Evolutionary conservation across 2,113 vertebrate genomes (phyloP), one percentile per base, ranked within the genome.

Genomic region (Morone saxatilis): DNA sequence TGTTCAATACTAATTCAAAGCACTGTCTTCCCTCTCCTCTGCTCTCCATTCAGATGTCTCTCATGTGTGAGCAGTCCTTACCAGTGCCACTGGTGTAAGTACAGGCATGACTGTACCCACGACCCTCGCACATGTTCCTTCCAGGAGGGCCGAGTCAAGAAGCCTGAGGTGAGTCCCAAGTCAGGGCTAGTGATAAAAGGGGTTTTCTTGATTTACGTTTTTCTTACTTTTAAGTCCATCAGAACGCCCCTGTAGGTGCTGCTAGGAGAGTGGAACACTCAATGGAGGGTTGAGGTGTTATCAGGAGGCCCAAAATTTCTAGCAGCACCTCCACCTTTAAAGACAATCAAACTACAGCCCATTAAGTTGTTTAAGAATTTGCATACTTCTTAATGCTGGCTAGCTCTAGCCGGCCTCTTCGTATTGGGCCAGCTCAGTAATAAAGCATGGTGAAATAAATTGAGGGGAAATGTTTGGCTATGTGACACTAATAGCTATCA

Each of bases 81-180:
- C 84, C 96, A 96, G 77, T 99, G 98, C 43, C 97, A 99, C 94
- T 99, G 98, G 98, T 99, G 98, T 91, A 99, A 99, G 95, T 99
- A 98, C 90, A 96, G 97, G 47, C 98, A 99, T 0, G 95, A 98
- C 83, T 99, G 98, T 80, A 99, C 98, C 63, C 97, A 99, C 0
- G 97, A 99, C 85, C 98, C 98, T 14, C 96, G 96, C 65, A 97
- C 97, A 5, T 99, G 98, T 89, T 99, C 98, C 87, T 99, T 99
- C 94, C 97, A 98, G 90, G 98, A 99, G 86, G 98, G 98, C 67
- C 94, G 96, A 47, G 98, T 99, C 91, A 99, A 98, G 90, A 90
- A 97, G 77, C 95, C 98, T 0, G 97, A 99, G 97, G 98, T 99
- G 94, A 92, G 96, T 70, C 20, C 19, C 0, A 0, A 8, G 0